Base-by-base conservation (phyloP, 2,113 vertebrate species). In the Orcinus orca region DNA sequence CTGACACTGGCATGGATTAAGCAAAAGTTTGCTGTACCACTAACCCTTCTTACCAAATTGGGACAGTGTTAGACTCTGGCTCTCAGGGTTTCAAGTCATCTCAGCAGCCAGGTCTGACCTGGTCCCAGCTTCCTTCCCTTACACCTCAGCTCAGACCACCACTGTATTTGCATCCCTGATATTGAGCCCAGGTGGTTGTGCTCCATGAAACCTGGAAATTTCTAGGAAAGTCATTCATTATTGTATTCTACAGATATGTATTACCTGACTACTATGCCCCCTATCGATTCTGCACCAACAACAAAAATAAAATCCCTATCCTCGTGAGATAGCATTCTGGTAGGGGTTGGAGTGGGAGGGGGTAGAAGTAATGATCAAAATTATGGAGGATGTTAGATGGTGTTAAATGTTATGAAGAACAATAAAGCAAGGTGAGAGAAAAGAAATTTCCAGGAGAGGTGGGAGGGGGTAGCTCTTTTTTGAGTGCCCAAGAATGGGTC, bases 401-500 rank as follows among this genome's bases (percentile, higher is more conserved):
- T 8, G 5, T 9, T 29, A 7, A 41, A 33, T 50, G 47, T 55
- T 10, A 44, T 13, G 25, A 38, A 71, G 33, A 53, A 33, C 14
- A 76, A 15, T 1, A 92, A 25, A 63, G 21, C 38, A 33, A 38
- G 5, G 2, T 13, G 1, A 55, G 29, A 20, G 8, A 18, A 25
- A 3, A 10, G 18, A n/a, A 4, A 8, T 44, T 9, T 29, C 20
- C 33, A 33, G n/a, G 36, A 31, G 5, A 9, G 31, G 6, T 2
- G 17, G 41, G 5, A 31, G 20, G 21, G 6, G 31, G 13, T 0
- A 0, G 6, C 2, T 31, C 0, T 23, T 20, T 26, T 6, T 7
- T 38, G 33, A 50, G 60, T 4, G 0, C 47, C 15, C 14, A 1
- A 1, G 44, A n/a, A 26, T 1, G 6, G n/a, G 31, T 3, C 14